Conservation (phyloP, 1,140 invertebrate species). For the Neelides sp. region DNA sequence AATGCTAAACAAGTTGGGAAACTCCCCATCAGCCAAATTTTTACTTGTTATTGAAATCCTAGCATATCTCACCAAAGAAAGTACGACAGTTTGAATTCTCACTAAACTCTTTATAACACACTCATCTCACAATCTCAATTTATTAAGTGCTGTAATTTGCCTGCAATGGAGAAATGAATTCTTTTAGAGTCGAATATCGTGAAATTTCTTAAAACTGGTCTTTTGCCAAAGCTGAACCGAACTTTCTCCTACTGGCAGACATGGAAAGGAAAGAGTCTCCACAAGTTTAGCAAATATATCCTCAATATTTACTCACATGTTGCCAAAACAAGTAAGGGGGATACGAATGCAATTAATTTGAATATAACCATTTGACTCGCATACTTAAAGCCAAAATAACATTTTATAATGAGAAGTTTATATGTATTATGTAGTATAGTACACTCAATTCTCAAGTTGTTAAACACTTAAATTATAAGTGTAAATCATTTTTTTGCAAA, state of each 20-base stretch:
- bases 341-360: background rate
- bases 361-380: background rate
- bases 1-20: constrained; percentile 47
- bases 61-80: constrained; percentile 50
- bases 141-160: background rate
- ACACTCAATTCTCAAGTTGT: constrained; percentile 10
- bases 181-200: constrained; percentile 18
- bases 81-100: constrained; percentile 37
- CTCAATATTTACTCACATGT: constrained; percentile 20
- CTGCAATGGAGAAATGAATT: background rate
- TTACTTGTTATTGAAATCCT: constrained; percentile 49
- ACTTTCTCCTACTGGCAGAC: constrained; percentile 18
- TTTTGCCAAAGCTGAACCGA: constrained; percentile 17
- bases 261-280: constrained; percentile 26
- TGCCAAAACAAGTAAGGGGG: constrained; percentile 13
- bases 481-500: constrained; percentile 11
- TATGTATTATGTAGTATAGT: constrained; percentile 16
- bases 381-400: background rate
- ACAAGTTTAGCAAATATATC: constrained; percentile 17
- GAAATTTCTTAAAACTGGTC: constrained; percentile 27
- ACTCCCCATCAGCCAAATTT: constrained; percentile 48
- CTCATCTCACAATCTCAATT: constrained; percentile 13
- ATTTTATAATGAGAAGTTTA: background rate
- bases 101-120: constrained; percentile 5
- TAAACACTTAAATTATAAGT: background rate